Percentiles rank a stretch among this genome's conserved stretches.
Conservation (phyloP, 2,888 invertebrate species). For the Abscondita cerata region DNA sequence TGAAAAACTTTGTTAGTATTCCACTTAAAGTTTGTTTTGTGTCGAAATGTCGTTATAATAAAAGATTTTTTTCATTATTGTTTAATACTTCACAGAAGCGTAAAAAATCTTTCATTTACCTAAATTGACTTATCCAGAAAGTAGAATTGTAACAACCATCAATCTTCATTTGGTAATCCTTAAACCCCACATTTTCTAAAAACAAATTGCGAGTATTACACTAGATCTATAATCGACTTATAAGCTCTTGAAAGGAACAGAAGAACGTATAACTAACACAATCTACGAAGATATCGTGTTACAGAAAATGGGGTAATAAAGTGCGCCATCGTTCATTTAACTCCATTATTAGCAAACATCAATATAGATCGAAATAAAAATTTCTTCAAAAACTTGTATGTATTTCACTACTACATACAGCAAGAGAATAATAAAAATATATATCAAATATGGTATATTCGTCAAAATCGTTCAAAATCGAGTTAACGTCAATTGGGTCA, state of each 20-base stretch:
- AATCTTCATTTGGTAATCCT: conserved; percentile 16
- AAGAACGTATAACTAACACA: background rate
- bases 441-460: conserved; percentile 11
- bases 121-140: too few species aligned
- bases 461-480: conserved; percentile 5
- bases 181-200: conserved; percentile 4
- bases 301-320: conserved; percentile 2
- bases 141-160: background rate
- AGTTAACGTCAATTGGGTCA: conserved; percentile 27
- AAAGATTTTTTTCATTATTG: too few species aligned
- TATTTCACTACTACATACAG: too few species aligned
- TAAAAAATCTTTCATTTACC: too few species aligned
- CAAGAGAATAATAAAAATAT: conserved; percentile 7
- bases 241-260: conserved; percentile 5
- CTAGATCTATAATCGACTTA: conserved; percentile 7
- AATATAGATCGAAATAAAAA: too few species aligned
- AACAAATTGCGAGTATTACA: conserved; percentile 13
- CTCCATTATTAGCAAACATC: too few species aligned
- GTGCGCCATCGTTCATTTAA: conserved; percentile 4
- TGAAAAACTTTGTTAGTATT: too few species aligned
- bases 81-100: too few species aligned
- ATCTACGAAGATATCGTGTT: background rate
- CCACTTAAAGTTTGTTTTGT: too few species aligned
- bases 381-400: too few species aligned
- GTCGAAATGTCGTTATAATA: too few species aligned